Evolutionary conservation across 2,797 vertebrate species (phyloP).

Genomic region (Lepilemur septentrionalis): DNA sequence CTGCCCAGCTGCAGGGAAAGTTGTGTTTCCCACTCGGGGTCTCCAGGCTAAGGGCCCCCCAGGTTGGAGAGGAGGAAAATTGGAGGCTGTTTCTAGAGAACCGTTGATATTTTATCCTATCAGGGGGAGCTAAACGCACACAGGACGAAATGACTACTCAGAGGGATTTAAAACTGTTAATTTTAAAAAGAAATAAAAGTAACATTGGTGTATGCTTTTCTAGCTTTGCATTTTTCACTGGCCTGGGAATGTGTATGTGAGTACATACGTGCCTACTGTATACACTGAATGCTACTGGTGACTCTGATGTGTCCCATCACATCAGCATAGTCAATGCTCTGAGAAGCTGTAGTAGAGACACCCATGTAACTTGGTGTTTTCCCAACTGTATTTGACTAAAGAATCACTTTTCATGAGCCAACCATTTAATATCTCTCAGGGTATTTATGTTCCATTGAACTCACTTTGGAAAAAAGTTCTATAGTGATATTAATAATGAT

Average conservation of each 20-base stretch:
- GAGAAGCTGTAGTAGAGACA: neutral
- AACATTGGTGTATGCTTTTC: neutral
- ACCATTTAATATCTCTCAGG: neutral
- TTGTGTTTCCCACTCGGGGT: neutral
- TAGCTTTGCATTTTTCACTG: neutral
- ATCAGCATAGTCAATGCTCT: neutral
- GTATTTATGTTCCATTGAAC: neutral
- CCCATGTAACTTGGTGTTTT: neutral
- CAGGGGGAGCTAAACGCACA: neutral
- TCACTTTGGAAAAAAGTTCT: neutral
- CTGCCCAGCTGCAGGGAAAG: neutral
- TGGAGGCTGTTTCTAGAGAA: neutral
- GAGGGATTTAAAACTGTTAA: neutral
- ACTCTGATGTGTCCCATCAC: neutral
- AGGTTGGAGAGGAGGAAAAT: neutral
- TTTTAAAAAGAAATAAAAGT: conserved; percentile 11
- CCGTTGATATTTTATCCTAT: neutral
- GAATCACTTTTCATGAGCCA: neutral
- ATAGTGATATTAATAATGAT: neutral
- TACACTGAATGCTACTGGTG: neutral
- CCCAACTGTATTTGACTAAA: neutral
- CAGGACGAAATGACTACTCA: neutral
- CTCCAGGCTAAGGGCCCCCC: neutral
- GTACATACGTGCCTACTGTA: neutral
- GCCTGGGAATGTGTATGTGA: neutral